Conservation (phyloP, 1,140 invertebrate species). For the Drosophila novamexicana region DNA sequence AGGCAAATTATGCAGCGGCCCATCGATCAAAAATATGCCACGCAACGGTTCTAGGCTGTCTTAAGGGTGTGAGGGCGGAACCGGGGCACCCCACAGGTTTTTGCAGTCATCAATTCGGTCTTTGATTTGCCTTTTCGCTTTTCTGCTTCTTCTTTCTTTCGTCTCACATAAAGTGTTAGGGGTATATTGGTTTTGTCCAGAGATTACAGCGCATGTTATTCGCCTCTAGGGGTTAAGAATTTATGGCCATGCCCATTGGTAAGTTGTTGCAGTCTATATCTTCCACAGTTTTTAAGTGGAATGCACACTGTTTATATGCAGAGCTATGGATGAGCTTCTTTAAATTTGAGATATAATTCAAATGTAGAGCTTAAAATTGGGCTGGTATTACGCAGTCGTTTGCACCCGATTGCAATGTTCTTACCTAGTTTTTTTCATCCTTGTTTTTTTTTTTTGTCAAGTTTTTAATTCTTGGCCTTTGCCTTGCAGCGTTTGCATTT, state of each 20-base stretch:
- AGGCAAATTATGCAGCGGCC: slow-evolving; percentile 61
- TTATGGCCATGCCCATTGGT: no score
- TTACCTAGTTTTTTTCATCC: slow-evolving; percentile 4
- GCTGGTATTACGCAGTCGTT: no score
- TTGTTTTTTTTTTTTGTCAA: not conserved
- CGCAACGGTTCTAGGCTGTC: slow-evolving; percentile 11
- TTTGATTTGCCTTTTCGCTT: slow-evolving; percentile 50
- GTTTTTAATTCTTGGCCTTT: slow-evolving; percentile 68
- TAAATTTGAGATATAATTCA: no score
- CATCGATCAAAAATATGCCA: slow-evolving; percentile 21
- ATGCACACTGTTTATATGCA: no score
- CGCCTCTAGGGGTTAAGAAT: not conserved
- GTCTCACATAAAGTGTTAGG: no score
- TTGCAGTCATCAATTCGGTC: slow-evolving; percentile 65
- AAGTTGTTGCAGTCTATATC: no score
- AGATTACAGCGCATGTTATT: not conserved
- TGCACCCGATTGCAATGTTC: no score
- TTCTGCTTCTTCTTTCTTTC: slow-evolving; percentile 22
- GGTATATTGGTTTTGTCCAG: no score
- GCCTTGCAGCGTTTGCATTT: slow-evolving; percentile 73
- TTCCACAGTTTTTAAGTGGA: no score
- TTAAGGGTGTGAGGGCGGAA: not conserved
- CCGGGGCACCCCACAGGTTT: slow-evolving; percentile 39
- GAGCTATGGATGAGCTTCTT: no score
- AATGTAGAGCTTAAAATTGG: no score